Percentiles rank a stretch among this genome's conserved stretches.
These are phyloP conservation scores for Pterocles gutturalis DNA, from an alignment of 2,113 vertebrate genomes.

Conservation along the genomic window DNA sequence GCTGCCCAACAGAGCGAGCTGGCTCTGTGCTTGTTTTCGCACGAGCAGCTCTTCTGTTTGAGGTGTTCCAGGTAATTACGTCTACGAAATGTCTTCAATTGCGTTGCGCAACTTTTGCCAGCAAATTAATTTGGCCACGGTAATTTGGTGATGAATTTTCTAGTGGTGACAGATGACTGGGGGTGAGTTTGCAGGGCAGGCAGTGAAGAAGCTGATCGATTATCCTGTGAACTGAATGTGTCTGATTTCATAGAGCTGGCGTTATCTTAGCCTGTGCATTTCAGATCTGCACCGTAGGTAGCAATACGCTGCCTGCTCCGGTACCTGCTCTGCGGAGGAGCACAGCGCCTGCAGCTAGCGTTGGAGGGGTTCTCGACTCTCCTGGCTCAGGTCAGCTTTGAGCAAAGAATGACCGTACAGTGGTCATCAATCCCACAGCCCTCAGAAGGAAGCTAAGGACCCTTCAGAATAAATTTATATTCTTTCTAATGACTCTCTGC, in stretches of 20 bases:
- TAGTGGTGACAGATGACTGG: neutral
- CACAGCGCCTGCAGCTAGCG: neutral
- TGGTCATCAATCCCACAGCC: neutral
- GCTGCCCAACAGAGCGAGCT: neutral
- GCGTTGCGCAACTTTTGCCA: neutral
- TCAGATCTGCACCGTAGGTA: neutral
- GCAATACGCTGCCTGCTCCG: neutral
- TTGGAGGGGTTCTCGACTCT: neutral
- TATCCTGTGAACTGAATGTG: fast-evolving
- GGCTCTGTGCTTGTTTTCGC: neutral
- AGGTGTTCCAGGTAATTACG: neutral
- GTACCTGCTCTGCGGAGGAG: neutral
- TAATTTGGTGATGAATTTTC: neutral
- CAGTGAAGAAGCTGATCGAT: neutral
- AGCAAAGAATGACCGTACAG: neutral
- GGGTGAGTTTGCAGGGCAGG: neutral
- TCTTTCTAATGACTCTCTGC: neutral
- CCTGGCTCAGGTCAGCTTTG: neutral
- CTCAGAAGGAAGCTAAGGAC: neutral
- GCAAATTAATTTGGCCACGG: neutral
- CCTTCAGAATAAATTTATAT: neutral
- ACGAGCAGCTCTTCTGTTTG: neutral
- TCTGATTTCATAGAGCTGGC: neutral
- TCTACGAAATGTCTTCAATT: fast-evolving
- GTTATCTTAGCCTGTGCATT: neutral